These are phyloP conservation scores for Tenebrio molitor DNA, from an alignment of 1,140 invertebrate genomes.

Conservation along the genomic window DNA sequence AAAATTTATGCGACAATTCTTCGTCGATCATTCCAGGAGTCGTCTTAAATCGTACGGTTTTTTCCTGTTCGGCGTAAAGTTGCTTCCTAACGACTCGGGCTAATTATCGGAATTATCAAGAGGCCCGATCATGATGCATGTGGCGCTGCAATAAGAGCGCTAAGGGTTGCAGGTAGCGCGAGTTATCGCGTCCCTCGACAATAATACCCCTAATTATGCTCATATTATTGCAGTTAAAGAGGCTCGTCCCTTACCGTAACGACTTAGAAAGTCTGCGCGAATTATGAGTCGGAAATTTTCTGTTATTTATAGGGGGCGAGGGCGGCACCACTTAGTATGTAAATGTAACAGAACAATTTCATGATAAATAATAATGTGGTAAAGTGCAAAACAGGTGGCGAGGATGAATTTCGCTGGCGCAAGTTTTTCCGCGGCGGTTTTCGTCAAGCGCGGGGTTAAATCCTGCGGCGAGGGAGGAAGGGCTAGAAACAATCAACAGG, in stretches of 20 bases:
- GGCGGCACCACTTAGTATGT: background rate
- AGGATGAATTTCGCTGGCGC: constrained; percentile 30
- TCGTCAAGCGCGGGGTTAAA: constrained; percentile 62
- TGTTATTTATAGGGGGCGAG: background rate
- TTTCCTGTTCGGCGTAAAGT: background rate
- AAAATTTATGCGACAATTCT: constrained; percentile 1
- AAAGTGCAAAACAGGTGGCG: constrained; percentile 27
- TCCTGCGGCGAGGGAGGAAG: constrained; percentile 54
- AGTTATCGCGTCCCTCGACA: constrained; percentile 49
- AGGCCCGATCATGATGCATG: constrained; percentile 44
- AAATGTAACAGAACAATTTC: constrained; percentile 32
- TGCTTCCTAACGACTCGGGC: background rate
- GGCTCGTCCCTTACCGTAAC: constrained; percentile 42
- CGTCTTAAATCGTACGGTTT: background rate
- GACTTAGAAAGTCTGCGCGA: constrained; percentile 30
- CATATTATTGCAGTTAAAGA: constrained; percentile 55
- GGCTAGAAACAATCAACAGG: constrained; percentile 58
- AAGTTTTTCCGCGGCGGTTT: constrained; percentile 53
- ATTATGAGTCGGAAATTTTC: constrained; percentile 26
- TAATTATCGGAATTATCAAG: constrained; percentile 2
- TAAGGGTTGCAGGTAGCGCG: constrained; percentile 52
- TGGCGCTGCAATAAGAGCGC: constrained; percentile 52
- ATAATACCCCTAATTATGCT: constrained; percentile 51
- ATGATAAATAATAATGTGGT: constrained; percentile 36
- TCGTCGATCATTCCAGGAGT: constrained; percentile 12